These are phyloP conservation scores for Ammospiza maritima DNA, from an alignment of 2,797 vertebrate genomes.

Conservation along the genomic window DNA sequence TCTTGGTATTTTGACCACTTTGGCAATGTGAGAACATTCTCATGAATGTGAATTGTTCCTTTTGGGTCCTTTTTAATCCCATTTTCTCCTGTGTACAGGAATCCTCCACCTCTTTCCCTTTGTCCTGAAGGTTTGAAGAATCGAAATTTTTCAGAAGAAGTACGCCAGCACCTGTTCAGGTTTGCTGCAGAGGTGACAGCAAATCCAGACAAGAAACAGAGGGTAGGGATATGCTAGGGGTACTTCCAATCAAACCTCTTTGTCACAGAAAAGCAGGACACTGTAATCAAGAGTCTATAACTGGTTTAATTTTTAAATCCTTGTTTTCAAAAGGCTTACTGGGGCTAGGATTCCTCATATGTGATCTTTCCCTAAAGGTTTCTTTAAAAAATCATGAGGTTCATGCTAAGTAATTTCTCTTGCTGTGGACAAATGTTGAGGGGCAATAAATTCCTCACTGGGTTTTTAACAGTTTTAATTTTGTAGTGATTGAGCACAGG, in stretches of 20 bases:
- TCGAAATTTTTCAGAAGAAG: slow-evolving; percentile 53
- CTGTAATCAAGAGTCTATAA: fast-evolving
- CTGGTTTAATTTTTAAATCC: neutral
- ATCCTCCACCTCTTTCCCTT: slow-evolving; percentile 72
- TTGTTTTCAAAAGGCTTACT: neutral
- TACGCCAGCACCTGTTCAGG: slow-evolving; percentile 42
- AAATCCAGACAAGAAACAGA: slow-evolving; percentile 64
- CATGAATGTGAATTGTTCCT: neutral
- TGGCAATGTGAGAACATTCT: neutral
- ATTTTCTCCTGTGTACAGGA: slow-evolving; percentile 31
- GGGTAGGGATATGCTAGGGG: slow-evolving; percentile 36
- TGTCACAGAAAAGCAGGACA: neutral
- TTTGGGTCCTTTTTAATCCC: neutral
- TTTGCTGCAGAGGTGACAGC: slow-evolving; percentile 64
- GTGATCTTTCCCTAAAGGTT: neutral
- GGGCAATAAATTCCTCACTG: neutral
- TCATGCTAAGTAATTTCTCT: neutral
- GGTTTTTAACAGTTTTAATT: neutral
- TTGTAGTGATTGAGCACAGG: neutral
- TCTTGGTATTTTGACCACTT: neutral
- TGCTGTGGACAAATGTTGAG: neutral
- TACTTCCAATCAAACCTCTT: neutral
- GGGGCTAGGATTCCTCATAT: neutral
- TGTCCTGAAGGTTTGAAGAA: slow-evolving; percentile 67
- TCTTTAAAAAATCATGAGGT: neutral